Base-by-base conservation (phyloP, 2,888 invertebrate species). In the Lepeophtheirus nordmannii region DNA sequence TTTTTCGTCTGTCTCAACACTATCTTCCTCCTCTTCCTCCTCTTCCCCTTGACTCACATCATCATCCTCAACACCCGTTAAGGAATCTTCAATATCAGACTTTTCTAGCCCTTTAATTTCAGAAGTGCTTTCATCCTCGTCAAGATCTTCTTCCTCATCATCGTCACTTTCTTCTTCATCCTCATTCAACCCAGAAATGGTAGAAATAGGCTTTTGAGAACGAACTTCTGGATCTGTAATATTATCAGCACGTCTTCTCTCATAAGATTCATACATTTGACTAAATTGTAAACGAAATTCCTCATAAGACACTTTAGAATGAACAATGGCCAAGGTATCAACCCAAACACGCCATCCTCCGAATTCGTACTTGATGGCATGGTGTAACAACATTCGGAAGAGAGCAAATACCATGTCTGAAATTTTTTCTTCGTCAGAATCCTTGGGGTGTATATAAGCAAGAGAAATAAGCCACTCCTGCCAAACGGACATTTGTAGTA, bases 281-380 rank as follows among this genome's bases (percentile, higher is more conserved):
- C 93, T 90, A 78, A 96, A 94, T 76, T 96, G 94, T 9, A 93
- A 82, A 74, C 92, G 91, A 77, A 96, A 97, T 76, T 97, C 96
- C 79, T 97, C 96, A 76, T 94, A 94, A 0, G 96, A 93, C 10
- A 97, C 89, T 83, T 97, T 97, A 1, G 97, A 97, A 78, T 98
- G 98, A 1, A 98, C 92, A 73, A 99, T 99, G 58, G 98, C 97
- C 68, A 99, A 77, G 0, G 98, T 99, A 75, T 99, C 98, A 8
- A 99, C 97, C 98, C 98, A 98, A 20, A 99, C 98, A 68, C 98
- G 80, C 98, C 98, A 99, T 17, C 98, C 98, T 8, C 98, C 98
- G 74, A 94, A 98, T 77, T 99, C 98, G 73, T 91, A 91, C 75
- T 97, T 96, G 71, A 99, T 93, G 56, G 98, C 98, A 76, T 99